Conservation (phyloP, 37 sponge, comb jelly and placozoan genomes). For the Diacarnus erythraeanus region DNA sequence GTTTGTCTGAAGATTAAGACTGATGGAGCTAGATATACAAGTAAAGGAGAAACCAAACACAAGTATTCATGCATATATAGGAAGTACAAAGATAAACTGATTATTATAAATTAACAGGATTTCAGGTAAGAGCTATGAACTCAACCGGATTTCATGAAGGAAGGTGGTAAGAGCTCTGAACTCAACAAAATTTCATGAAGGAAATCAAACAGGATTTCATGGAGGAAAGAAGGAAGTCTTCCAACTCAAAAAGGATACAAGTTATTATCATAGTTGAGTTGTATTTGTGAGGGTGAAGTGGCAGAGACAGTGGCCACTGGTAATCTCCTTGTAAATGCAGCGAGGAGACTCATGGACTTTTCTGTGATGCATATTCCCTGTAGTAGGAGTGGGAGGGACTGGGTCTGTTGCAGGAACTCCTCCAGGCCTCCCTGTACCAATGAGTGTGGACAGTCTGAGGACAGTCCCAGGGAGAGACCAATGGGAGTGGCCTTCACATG, state of each 20-base stretch:
- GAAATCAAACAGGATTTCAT: too few relatives aligned
- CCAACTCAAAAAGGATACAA: slow-evolving; percentile 36
- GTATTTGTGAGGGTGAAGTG: slow-evolving; percentile 24
- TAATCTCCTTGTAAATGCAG: neutral
- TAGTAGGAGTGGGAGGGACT: slow-evolving; percentile 50
- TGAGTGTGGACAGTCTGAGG: slow-evolving; percentile 21
- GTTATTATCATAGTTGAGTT: slow-evolving; percentile 35
- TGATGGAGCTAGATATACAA: neutral
- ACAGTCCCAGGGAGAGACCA: slow-evolving; percentile 1
- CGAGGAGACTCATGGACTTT: neutral
- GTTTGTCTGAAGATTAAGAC: slow-evolving; percentile 5
- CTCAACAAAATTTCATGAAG: too few relatives aligned
- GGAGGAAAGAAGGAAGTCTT: too few relatives aligned
- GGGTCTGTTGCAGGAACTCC: slow-evolving; percentile 1
- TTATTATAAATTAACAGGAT: too few relatives aligned
- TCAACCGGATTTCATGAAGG: too few relatives aligned
- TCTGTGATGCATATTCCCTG: slow-evolving; percentile 42
- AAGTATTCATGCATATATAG: neutral
- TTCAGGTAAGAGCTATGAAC: too few relatives aligned
- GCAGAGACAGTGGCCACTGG: slow-evolving; percentile 18
- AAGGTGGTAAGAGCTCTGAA: too few relatives aligned
- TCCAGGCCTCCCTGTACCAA: slow-evolving; percentile 14
- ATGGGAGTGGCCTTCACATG: neutral
- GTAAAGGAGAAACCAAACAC: neutral
- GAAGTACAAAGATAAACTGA: too few relatives aligned